Base-by-base conservation (phyloP, 1,140 invertebrate genomes). In the Drosophila carrolli region DNA sequence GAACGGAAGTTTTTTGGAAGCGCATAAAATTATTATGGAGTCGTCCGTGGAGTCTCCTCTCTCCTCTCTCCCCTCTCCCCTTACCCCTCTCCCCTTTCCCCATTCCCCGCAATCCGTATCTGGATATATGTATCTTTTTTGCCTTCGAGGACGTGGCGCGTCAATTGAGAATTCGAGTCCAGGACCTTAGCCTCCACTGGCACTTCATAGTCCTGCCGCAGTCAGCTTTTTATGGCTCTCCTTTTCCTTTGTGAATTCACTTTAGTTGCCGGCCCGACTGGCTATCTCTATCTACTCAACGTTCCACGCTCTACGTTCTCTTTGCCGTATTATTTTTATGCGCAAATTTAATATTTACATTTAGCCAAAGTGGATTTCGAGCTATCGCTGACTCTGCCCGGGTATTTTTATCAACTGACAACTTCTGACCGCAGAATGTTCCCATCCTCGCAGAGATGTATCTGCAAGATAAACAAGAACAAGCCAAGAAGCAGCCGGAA, bases 11-110 rank as follows among this genome's bases (percentile, higher is more conserved):
- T 88, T 88, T 86, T 88, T 89, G 83, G 83, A 88, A 88, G 83
- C 84, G 84, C 83, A 88, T 88, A 88, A 88, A 88, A 88, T 88
- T 88, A 88, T 88, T 88, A 88, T 88, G 83, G 84, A 88, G 84
- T 89, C 80, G 66, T 83, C 82, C 29, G 29, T 32, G 29, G 29
- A 32, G 29, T 32, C 63, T 73, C 19, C 14, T 51, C 48, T 35
- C 7, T 40, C 14, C 41, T 38, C 58, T 16, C 19, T 3, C 35
- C 23, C 47, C 10, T 32, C 7, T 48, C 11, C 51, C 11, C 29
- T 1, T n/a, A n/a, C n/a, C n/a, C n/a, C 7, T 37, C 46, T 19
- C 16, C 55, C 10, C 1, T 5, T 11, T 2, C 29, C 11, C 7
- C 29, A 5, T 5, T n/a, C 50, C 47, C 14, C 2, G 9, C 23